Percentiles rank a stretch among this genome's conserved stretches.
Evolutionary conservation across 2,797 vertebrate genomes (phyloP).

Genomic region (Sciaenops ocellatus): DNA sequence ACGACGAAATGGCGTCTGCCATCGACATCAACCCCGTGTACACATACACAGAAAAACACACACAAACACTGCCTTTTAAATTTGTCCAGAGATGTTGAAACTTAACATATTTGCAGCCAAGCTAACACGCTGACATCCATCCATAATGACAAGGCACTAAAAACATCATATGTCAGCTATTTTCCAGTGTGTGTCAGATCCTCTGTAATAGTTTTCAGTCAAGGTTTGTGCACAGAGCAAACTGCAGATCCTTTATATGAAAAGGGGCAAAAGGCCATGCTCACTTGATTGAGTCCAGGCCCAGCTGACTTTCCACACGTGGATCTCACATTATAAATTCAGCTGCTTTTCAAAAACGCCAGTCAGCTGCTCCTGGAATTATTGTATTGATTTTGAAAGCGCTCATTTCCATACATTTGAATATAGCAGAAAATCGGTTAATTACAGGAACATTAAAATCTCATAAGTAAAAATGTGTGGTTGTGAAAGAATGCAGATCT

Average conservation of each 20-base stretch:
- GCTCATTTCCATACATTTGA: constrained; percentile 54
- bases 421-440: constrained; percentile 51
- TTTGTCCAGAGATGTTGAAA: constrained; percentile 33
- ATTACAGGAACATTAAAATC: constrained; percentile 55
- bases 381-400: constrained; percentile 22
- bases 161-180: constrained; percentile 60
- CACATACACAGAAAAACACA: background rate
- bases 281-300: constrained; percentile 76
- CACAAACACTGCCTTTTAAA: constrained; percentile 27
- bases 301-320: constrained; percentile 70
- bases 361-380: constrained; percentile 25
- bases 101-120: constrained; percentile 34
- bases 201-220: constrained; percentile 68
- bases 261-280: constrained; percentile 62
- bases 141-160: constrained; percentile 43
- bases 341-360: constrained; percentile 47
- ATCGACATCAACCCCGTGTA: background rate
- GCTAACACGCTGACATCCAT: constrained; percentile 30
- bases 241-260: constrained; percentile 61
- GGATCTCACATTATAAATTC: constrained; percentile 56
- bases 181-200: constrained; percentile 57
- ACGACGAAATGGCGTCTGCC: constrained; percentile 21
- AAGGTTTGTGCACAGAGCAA: constrained; percentile 51
- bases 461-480: constrained; percentile 39
- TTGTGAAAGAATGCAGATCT: constrained; percentile 66